Conservation (phyloP, 1,140 invertebrate species). For the Chironomus striatipennis region DNA sequence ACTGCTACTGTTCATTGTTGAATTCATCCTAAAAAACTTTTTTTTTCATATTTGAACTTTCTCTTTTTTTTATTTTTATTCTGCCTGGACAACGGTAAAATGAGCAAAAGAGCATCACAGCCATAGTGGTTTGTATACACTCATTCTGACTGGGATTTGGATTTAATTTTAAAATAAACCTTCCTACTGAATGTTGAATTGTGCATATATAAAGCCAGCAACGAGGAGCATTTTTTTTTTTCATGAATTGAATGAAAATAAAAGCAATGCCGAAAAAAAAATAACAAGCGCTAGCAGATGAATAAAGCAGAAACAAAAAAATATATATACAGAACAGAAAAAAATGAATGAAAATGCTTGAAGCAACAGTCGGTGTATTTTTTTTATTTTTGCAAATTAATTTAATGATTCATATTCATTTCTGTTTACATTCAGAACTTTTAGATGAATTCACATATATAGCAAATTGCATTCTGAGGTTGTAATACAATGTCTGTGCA, state of each 20-base stretch:
- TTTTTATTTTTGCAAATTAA: background rate
- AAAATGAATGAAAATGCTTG: conserved; percentile 6
- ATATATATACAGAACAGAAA: background rate
- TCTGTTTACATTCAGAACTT: background rate
- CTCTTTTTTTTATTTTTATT: background rate
- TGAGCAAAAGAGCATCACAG: background rate
- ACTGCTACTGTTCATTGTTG: background rate
- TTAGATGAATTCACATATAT: no score
- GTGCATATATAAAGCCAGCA: no score
- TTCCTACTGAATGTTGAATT: no score
- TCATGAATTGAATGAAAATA: background rate
- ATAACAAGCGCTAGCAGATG: background rate
- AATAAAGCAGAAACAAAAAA: background rate
- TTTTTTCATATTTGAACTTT: background rate
- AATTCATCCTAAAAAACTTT: background rate
- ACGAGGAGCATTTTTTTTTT: no score
- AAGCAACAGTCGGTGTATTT: background rate
- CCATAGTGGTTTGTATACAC: background rate
- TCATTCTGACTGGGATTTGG: background rate
- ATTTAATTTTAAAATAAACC: conserved; percentile 12
- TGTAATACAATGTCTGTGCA: background rate
- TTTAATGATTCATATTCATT: conserved; percentile 6
- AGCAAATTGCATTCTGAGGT: background rate
- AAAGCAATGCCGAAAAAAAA: background rate
- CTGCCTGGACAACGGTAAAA: background rate